Percentiles rank a stretch among this genome's conserved stretches.
phyloP scores from a whole-genome alignment of 1,140 invertebrate genomes.

The Conopomorpha cramerella region DNA sequence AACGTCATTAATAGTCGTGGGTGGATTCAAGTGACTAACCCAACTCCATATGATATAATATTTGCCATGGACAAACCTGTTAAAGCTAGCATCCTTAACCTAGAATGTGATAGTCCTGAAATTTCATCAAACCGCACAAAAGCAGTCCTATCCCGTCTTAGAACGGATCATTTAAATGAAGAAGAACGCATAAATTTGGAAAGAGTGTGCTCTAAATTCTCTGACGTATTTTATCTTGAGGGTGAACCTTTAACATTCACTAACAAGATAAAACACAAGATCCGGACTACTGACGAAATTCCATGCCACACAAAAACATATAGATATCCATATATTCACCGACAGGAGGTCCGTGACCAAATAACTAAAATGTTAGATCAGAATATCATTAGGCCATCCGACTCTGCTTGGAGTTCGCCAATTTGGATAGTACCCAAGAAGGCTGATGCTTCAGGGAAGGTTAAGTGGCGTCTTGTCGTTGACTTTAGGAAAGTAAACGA shows the following conservation, averaged over 20 bases:
- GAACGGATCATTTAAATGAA: not conserved
- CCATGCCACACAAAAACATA: slow-evolving; percentile 11
- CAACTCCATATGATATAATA: not conserved
- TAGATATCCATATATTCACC: slow-evolving; percentile 10
- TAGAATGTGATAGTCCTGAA: not conserved
- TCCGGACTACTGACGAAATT: slow-evolving; percentile 5
- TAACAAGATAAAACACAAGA: slow-evolving; percentile 6
- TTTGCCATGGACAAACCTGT: not conserved
- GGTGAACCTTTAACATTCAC: slow-evolving; percentile 3
- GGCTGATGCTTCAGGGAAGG: slow-evolving; percentile 15
- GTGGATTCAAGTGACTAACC: not conserved
- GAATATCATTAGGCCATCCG: too few relatives aligned
- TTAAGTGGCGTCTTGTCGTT: slow-evolving; percentile 23
- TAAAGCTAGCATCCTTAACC: not conserved
- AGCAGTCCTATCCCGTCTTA: not conserved
- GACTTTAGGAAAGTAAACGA: slow-evolving; percentile 29
- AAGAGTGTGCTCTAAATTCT: not conserved
- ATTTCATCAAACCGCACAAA: not conserved
- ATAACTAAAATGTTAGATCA: slow-evolving; percentile 16
- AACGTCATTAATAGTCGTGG: not conserved
- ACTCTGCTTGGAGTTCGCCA: not conserved
- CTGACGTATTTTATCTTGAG: not conserved
- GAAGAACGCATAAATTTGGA: slow-evolving; percentile 1
- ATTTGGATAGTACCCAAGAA: too few relatives aligned
- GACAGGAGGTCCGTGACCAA: slow-evolving; percentile 15